Evolutionary conservation across 2,113 vertebrate genomes (phyloP), one percentile per base, ranked within the genome.

Genomic region (Paraplagusia blochii): DNA sequence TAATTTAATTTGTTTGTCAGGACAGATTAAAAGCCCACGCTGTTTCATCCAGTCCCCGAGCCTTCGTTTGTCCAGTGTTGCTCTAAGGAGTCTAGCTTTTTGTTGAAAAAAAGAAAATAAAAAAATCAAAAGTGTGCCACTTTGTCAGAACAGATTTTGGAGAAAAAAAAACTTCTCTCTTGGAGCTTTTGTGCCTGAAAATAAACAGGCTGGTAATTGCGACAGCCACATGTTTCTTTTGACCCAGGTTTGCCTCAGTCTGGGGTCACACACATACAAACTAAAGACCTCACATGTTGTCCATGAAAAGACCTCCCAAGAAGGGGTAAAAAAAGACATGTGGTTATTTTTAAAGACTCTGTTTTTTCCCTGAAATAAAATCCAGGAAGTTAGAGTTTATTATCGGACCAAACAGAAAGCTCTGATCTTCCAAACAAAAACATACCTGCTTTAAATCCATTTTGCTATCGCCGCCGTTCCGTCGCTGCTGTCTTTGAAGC

Each of bases 251-350:
- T 58, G 40, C 42, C 66, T 18, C 38, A 45, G 39, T 52, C 45
- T 61, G 55, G 39, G 9, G 8, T 29, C 22, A 44, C 65, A 53
- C 49, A n/a, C 40, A 9, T 6, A 1, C 40, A 5, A 39, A 42
- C 50, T 63, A 57, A 18, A 46, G 50, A 59, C 76, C 70, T 35
- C 67, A 68, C 65, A 68, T 43, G 9, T 19, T 39, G 34, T 44
- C 60, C 46, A 50, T 16, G 36, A 22, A 14, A 9, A 58, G 72
- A 82, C 80, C 78, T 80, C 76, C 74, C 82, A 79, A 63, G 73
- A 71, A 60, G 58, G n/a, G n/a, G 34, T 15, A 50, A 43, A 9
- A 40, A 38, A 15, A 29, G 58, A 53, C 44, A 17, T n/a, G 11
- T 9, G 3, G 8, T 11, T 50, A 64, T 75, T 62, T 58, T 62